These are phyloP conservation scores for Oconnorella tubifera DNA, from an alignment of 2,888 invertebrate genomes.

Conservation along the genomic window DNA sequence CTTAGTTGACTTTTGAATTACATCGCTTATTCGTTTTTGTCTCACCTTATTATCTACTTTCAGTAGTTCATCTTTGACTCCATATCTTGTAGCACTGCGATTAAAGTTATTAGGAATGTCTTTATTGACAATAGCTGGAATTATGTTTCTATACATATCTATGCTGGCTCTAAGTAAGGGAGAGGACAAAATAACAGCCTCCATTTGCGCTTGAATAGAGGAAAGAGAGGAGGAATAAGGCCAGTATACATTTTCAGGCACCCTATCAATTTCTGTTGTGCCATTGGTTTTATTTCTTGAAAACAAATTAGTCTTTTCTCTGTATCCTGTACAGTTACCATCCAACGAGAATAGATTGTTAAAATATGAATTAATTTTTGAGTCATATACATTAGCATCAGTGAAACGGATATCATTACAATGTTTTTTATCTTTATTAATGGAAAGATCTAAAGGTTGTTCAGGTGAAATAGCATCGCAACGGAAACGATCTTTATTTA, in stretches of 20 bases:
- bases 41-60: too few relatives aligned
- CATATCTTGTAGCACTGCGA: neutral
- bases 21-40: too few relatives aligned
- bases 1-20: too few relatives aligned
- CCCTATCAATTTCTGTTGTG: neutral
- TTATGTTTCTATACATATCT: neutral
- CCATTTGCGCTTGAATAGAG: constrained; percentile 1
- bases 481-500: too few relatives aligned
- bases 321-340: neutral
- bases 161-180: constrained; percentile 3
- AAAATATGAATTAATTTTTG: too few relatives aligned
- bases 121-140: neutral
- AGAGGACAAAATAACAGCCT: neutral
- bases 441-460: neutral
- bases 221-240: neutral
- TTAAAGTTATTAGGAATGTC: neutral
- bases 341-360: constrained; percentile 13
- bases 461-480: too few relatives aligned
- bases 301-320: constrained; percentile 11
- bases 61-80: neutral
- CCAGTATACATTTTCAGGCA: neutral
- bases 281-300: neutral
- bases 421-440: neutral
- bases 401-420: neutral
- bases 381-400: neutral